These are phyloP conservation scores for Babyrousa celebensis DNA, from an alignment of 2,797 vertebrate species.

Conservation along the genomic window DNA sequence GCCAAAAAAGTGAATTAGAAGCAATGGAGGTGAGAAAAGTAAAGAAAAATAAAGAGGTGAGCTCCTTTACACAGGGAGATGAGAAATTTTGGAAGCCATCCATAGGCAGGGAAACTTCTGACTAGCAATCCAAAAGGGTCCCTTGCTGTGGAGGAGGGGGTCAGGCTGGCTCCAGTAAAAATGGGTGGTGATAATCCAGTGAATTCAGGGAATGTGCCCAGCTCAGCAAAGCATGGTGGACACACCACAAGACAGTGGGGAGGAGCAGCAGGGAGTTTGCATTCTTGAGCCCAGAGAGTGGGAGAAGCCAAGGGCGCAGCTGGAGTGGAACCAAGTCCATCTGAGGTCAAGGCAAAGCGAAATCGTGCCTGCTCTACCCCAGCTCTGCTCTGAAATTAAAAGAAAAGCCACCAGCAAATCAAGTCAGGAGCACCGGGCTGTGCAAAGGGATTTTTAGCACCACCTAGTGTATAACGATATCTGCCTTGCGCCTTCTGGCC, in stretches of 20 bases:
- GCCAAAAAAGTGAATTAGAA: not conserved
- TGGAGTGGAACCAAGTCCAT: not conserved
- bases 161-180: not conserved
- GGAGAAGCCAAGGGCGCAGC: not conserved
- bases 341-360: not conserved
- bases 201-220: constrained; percentile 71
- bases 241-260: not conserved
- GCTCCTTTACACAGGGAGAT: not conserved
- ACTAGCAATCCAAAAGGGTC: not conserved
- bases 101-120: not conserved
- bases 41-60: accelerated
- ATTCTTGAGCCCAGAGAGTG: not conserved
- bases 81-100: not conserved
- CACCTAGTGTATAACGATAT: not conserved
- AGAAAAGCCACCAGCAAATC: not conserved
- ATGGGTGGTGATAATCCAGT: not conserved
- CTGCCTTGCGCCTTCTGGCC: not conserved
- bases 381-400: not conserved
- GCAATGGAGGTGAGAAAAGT: not conserved
- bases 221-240: not conserved
- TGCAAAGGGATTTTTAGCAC: not conserved
- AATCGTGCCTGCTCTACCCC: not conserved
- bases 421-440: not conserved
- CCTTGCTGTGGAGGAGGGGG: not conserved
- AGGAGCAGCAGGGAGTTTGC: not conserved